Evolutionary conservation across 2,113 vertebrate species (phyloP).

Genomic region (Petroica traversi): DNA sequence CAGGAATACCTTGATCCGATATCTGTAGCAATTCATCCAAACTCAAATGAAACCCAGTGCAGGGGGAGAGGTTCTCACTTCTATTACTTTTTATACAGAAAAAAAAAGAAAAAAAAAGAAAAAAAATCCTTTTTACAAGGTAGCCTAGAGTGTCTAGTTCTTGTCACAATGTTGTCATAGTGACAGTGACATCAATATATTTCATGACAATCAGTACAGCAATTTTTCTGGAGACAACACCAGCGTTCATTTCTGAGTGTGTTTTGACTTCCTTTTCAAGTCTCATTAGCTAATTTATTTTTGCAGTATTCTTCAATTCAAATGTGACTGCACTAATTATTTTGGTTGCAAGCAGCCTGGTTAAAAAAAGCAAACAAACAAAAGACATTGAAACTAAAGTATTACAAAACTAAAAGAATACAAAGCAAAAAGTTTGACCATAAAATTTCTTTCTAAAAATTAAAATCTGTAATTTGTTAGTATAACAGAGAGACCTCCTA

Average conservation of each 20-base stretch:
- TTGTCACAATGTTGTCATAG: constrained; percentile 80
- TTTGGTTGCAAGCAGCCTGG: neutral
- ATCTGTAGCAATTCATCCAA: neutral
- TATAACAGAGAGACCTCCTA: neutral
- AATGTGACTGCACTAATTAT: neutral
- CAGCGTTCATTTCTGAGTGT: neutral
- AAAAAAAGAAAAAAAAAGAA: neutral
- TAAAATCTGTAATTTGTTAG: neutral
- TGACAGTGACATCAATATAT: constrained; percentile 73
- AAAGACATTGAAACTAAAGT: neutral
- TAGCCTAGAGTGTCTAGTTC: constrained; percentile 64
- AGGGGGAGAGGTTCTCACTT: neutral
- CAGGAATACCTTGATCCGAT: neutral
- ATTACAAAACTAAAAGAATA: neutral
- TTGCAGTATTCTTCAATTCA: neutral
- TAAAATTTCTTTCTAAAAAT: neutral
- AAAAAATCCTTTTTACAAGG: constrained; percentile 55
- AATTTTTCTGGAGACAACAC: constrained; percentile 65
- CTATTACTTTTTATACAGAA: neutral
- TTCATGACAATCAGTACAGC: constrained; percentile 65
- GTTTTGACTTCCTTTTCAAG: constrained; percentile 1
- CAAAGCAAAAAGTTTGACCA: neutral
- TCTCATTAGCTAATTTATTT: neutral
- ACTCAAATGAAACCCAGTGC: neutral
- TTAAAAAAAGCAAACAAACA: neutral